phyloP scores from a whole-genome alignment of 1,140 invertebrate genomes.

The Hydropsyche tenuis region DNA sequence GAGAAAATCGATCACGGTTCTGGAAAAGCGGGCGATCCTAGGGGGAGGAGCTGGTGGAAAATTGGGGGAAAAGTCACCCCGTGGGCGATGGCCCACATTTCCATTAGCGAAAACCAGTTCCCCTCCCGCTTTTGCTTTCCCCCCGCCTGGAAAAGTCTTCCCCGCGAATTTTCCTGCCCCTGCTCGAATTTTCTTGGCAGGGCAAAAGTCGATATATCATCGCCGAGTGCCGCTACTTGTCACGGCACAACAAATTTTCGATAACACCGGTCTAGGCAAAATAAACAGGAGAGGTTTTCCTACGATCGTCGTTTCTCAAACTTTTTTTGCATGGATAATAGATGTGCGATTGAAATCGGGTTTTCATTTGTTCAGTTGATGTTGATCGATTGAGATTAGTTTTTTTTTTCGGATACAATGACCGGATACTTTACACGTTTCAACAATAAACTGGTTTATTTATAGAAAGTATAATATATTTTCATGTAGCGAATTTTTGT shows the following conservation, averaged over 20 bases:
- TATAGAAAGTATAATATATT: no score
- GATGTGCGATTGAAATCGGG: neutral
- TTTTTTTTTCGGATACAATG: no score
- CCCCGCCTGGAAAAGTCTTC: neutral
- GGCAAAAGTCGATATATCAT: constrained; percentile 30
- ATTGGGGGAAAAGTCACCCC: no score
- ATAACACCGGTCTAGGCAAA: constrained; percentile 30
- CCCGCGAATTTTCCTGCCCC: neutral
- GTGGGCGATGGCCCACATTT: neutral
- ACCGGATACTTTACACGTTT: no score
- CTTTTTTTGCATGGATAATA: no score
- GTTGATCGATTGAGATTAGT: no score
- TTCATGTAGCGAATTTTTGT: neutral
- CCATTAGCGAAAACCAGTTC: neutral
- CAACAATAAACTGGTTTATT: no score
- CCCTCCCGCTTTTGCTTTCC: neutral
- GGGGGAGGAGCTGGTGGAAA: no score
- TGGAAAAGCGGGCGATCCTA: no score
- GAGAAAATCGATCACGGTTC: no score
- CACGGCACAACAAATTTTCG: constrained; percentile 38
- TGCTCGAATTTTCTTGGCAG: neutral
- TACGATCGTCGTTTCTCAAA: no score
- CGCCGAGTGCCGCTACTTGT: constrained; percentile 32
- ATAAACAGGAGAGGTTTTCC: constrained; percentile 31
- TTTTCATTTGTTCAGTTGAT: no score